Percentiles rank a stretch among this genome's conserved stretches.
phyloP scores from a whole-genome alignment of 2,797 vertebrate species.

The Champsocephalus gunnari region DNA sequence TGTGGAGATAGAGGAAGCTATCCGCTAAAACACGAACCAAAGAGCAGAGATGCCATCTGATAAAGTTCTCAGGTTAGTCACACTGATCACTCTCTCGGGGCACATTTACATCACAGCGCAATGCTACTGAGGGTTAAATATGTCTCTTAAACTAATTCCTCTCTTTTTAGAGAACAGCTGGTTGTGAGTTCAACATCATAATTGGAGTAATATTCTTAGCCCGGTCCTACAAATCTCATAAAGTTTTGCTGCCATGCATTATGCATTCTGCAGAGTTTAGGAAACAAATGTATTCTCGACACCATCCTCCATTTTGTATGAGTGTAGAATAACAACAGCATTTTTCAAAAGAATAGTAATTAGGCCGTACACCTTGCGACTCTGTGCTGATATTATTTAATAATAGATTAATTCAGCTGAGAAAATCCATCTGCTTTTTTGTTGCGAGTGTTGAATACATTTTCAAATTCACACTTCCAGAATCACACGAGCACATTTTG shows the following conservation, averaged over 20 bases:
- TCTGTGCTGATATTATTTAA: slow-evolving; percentile 64
- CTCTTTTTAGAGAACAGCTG: neutral
- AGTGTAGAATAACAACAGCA: slow-evolving; percentile 53
- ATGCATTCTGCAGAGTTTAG: slow-evolving; percentile 45
- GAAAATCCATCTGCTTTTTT: slow-evolving; percentile 61
- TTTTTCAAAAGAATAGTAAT: slow-evolving; percentile 76
- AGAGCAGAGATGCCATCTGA: slow-evolving; percentile 50
- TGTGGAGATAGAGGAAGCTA: slow-evolving; percentile 55
- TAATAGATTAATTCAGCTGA: slow-evolving; percentile 66
- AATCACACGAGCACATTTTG: slow-evolving; percentile 58
- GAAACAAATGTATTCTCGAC: slow-evolving; percentile 53
- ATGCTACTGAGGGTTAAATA: slow-evolving; percentile 20
- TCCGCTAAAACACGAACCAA: slow-evolving; percentile 22
- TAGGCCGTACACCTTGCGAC: slow-evolving; percentile 59
- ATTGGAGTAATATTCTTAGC: neutral
- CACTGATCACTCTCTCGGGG: slow-evolving; percentile 50
- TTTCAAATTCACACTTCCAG: slow-evolving; percentile 61
- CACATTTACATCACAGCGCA: slow-evolving; percentile 29
- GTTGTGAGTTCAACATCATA: slow-evolving; percentile 30
- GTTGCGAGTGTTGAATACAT: slow-evolving; percentile 52
- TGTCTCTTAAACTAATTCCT: neutral
- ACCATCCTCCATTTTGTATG: slow-evolving; percentile 53
- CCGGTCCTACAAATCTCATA: slow-evolving; percentile 10
- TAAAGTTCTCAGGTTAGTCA: slow-evolving; percentile 48
- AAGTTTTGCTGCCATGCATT: slow-evolving; percentile 39